A percentile compares a stretch with the other conserved stretches of the same genome.
These are phyloP conservation scores for Arctia plantaginis DNA, from an alignment of 2,888 invertebrate species.

Conservation along the genomic window DNA sequence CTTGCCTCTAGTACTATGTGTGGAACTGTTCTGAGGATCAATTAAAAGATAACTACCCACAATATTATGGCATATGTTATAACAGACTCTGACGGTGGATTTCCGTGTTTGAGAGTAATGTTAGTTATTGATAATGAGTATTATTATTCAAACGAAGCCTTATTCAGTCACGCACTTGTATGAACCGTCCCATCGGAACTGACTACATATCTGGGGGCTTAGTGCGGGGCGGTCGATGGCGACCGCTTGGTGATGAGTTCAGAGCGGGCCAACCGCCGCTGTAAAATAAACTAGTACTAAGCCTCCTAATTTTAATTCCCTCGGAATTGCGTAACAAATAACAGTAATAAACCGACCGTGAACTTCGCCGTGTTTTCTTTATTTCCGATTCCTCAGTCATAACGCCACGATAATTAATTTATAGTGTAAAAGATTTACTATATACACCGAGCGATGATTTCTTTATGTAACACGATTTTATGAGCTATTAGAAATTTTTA, in stretches of 20 bases:
- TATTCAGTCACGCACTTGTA: background rate
- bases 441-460: slow-evolving; percentile 48
- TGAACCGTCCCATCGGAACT: background rate
- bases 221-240: background rate
- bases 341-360: slow-evolving; percentile 35
- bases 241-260: background rate
- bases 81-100: background rate
- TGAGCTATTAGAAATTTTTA: slow-evolving; percentile 62
- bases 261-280: background rate
- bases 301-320: background rate
- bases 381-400: slow-evolving; percentile 23
- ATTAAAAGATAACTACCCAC: slow-evolving; percentile 23
- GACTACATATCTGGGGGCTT: background rate
- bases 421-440: slow-evolving; percentile 49
- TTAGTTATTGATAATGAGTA: background rate
- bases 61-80: slow-evolving; percentile 11
- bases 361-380: slow-evolving; percentile 14
- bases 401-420: slow-evolving; percentile 51
- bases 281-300: background rate
- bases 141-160: background rate
- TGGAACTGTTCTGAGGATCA: slow-evolving; percentile 20
- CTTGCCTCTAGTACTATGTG: slow-evolving; percentile 7
- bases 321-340: slow-evolving; percentile 33
- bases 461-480: slow-evolving; percentile 64
- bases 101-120: slow-evolving; percentile 1